Conservation (phyloP, 2,797 vertebrate species). For the Vultur gryphus region DNA sequence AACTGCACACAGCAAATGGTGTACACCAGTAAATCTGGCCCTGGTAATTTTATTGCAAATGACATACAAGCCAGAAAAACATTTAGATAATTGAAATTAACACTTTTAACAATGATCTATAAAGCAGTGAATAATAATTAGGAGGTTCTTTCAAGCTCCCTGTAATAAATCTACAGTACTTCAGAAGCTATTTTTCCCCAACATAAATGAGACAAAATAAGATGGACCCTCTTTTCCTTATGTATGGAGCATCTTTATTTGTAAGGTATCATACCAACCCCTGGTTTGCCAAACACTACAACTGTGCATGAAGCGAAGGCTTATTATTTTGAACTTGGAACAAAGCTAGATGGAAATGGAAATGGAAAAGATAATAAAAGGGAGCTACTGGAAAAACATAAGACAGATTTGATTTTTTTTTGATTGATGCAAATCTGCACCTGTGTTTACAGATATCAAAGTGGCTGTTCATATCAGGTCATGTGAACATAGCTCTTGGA, state of each 20-base stretch:
- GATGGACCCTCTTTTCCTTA: background rate
- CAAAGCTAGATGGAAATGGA: background rate
- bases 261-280: background rate
- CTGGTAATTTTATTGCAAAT: slow-evolving; percentile 5
- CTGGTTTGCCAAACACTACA: background rate
- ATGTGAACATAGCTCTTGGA: background rate
- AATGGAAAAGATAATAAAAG: background rate
- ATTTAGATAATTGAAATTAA: slow-evolving; percentile 55
- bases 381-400: background rate
- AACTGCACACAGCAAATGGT: background rate
- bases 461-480: background rate
- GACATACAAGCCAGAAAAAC: slow-evolving; percentile 27
- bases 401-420: background rate
- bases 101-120: slow-evolving; percentile 2
- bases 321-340: background rate
- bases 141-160: background rate
- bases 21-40: slow-evolving; percentile 28
- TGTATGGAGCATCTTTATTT: background rate
- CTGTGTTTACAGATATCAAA: slow-evolving; percentile 3
- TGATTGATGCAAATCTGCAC: background rate
- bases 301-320: background rate
- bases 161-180: background rate
- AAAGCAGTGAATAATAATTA: slow-evolving; percentile 5
- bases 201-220: background rate
- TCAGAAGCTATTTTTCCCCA: background rate